Conservation (phyloP, 1,140 invertebrate species). For the Eumeta japonica region DNA sequence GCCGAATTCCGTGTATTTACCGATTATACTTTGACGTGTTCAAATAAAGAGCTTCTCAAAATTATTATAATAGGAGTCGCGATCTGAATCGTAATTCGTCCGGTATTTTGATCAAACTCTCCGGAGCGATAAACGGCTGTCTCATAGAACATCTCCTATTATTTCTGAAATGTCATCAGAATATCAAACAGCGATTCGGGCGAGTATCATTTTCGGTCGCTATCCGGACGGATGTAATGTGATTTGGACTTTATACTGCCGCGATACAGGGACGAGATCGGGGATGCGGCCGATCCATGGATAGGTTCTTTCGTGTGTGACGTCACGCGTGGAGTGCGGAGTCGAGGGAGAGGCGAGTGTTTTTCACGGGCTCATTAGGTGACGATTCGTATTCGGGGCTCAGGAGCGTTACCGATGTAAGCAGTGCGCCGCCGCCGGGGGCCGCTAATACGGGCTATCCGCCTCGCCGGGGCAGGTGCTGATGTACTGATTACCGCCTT, state of each 20-base stretch:
- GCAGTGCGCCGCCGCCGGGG: too few relatives aligned
- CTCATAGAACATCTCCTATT: conserved; percentile 32
- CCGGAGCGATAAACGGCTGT: conserved; percentile 22
- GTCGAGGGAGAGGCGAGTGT: conserved; percentile 37
- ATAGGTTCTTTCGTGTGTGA: conserved; percentile 16
- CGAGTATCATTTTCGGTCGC: conserved; percentile 18
- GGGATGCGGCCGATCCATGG: too few relatives aligned
- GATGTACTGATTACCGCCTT: too few relatives aligned
- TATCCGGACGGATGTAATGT: conserved; percentile 9
- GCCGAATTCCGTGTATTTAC: too few relatives aligned
- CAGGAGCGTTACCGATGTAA: conserved; percentile 20
- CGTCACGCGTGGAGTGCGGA: conserved; percentile 11
- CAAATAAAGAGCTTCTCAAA: too few relatives aligned
- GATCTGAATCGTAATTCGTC: background rate
- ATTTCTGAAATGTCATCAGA: conserved; percentile 41
- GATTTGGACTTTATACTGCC: conserved; percentile 17
- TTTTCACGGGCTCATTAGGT: conserved; percentile 45
- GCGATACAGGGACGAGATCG: conserved; percentile 12
- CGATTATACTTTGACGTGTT: too few relatives aligned
- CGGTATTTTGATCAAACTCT: conserved; percentile 27
- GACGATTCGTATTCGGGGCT: conserved; percentile 41
- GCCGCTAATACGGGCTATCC: too few relatives aligned
- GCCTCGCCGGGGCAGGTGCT: too few relatives aligned
- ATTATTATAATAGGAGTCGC: background rate
- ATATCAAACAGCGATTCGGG: conserved; percentile 35